Percentiles rank a stretch among this genome's conserved stretches.
phyloP scores from a whole-genome alignment of 2,797 vertebrate species.

The Coluber constrictor region DNA sequence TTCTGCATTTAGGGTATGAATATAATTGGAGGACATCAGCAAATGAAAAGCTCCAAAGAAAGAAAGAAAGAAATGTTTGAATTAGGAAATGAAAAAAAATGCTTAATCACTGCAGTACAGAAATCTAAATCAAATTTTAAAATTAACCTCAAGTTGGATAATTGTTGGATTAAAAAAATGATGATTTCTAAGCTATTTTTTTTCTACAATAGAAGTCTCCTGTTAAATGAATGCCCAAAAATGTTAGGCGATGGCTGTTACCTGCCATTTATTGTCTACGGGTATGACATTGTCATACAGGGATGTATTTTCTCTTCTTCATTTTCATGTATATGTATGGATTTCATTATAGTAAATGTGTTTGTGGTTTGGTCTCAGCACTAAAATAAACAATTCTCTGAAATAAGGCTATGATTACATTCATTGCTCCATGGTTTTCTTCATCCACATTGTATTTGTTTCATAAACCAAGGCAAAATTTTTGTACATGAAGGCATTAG shows the following conservation, averaged over 20 bases:
- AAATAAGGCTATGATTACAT: neutral
- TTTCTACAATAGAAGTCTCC: neutral
- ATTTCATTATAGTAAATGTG: neutral
- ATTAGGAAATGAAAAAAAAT: neutral
- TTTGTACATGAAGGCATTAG: neutral
- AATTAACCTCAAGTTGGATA: slow-evolving; percentile 24
- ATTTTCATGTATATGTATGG: neutral
- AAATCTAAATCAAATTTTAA: slow-evolving; percentile 11
- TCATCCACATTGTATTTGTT: neutral
- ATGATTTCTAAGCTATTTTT: neutral
- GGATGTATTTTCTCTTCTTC: neutral
- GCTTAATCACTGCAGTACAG: neutral
- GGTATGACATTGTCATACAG: neutral
- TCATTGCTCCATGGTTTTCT: neutral
- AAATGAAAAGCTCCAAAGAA: neutral
- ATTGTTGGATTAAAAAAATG: slow-evolving; percentile 47
- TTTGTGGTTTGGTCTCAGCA: neutral
- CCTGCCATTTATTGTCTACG: slow-evolving; percentile 23
- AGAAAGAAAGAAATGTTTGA: neutral
- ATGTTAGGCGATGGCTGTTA: slow-evolving; percentile 39
- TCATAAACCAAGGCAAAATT: neutral
- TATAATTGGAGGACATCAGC: neutral
- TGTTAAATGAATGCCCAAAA: slow-evolving; percentile 8
- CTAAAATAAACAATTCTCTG: neutral
- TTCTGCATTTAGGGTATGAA: neutral